Evolutionary conservation across 1,140 invertebrate genomes (phyloP).

Genomic region (Propsilocerus akamusi): DNA sequence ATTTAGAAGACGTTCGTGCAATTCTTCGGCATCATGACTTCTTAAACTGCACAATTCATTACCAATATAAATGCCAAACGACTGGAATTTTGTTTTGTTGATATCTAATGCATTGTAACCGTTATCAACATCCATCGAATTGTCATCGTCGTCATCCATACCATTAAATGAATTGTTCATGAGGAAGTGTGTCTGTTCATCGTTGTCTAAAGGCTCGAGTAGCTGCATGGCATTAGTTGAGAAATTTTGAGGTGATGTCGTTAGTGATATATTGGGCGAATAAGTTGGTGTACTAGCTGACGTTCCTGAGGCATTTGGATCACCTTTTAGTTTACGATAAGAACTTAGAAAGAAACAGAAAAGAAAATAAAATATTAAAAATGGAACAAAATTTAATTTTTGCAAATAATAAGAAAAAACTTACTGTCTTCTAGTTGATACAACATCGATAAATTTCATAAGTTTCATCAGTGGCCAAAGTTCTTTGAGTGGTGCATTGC

Average conservation of each 20-base stretch:
- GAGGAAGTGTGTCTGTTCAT: neutral
- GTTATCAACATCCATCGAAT: neutral
- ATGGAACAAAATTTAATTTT: neutral
- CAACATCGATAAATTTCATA: conserved; percentile 1
- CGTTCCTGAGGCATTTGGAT: neutral
- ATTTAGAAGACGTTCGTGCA: neutral
- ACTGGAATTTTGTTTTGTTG: neutral
- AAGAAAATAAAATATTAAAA: neutral
- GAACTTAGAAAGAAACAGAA: neutral
- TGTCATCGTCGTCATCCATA: neutral
- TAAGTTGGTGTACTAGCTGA: neutral
- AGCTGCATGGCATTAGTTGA: neutral
- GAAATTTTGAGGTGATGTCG: neutral
- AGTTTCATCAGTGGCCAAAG: neutral
- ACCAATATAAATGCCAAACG: conserved; percentile 1
- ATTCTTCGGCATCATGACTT: neutral
- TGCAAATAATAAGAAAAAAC: neutral
- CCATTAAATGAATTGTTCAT: conserved; percentile 3
- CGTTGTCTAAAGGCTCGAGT: neutral
- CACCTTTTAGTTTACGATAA: neutral
- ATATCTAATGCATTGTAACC: neutral
- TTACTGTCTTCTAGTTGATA: neutral
- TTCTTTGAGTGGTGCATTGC: conserved; percentile 3
- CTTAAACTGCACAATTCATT: neutral
- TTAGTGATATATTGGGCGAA: neutral